Evolutionary conservation across 2,113 vertebrate genomes (phyloP), one percentile per base, ranked within the genome.

Genomic region (Sander lucioperca): DNA sequence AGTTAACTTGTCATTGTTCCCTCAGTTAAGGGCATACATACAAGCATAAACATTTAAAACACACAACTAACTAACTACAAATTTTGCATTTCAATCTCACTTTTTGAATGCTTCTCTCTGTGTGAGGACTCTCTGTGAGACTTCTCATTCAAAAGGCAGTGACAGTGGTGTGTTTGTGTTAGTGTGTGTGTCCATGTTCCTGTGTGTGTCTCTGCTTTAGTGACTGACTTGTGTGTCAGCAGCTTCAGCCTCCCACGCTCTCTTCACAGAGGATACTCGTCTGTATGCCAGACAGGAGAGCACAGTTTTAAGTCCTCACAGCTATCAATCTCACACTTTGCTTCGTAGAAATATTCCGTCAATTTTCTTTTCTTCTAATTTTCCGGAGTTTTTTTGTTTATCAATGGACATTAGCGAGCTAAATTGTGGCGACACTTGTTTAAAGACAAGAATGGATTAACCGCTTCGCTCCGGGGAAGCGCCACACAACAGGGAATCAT

Each of bases 231-330:
- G 91, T 86, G 86, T 91, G 87, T 87, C 82, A 65, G 77, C 80
- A 77, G 89, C 91, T 86, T 77, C 90, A 91, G 89, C 92, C 90
- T 94, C 94, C 92, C 86, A 92, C 92, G 23, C 87, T 85, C 89
- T 79, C 79, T 80, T 82, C 88, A 61, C 85, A 80, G 90, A 93
- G 86, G 91, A 92, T 85, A 86, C 90, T 91, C 85, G 87, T 87
- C 91, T 93, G 72, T 83, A 65, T 89, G 84, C 76, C 83, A 90
- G 89, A 92, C 86, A 88, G 85, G 86, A 85, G 86, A 85, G 85
- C 76, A 71, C 76, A 70, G 85, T 79, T 81, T 91, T 36, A 78
- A 67, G 82, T 87, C 70, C 80, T 74, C 82, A 25, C 66, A 25
- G 86, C 78, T 43, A 86, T 90, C 74, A 48, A 85, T 88, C 78